phyloP scores from a whole-genome alignment of 1,140 invertebrate species.

The Lepidurus packardi region DNA sequence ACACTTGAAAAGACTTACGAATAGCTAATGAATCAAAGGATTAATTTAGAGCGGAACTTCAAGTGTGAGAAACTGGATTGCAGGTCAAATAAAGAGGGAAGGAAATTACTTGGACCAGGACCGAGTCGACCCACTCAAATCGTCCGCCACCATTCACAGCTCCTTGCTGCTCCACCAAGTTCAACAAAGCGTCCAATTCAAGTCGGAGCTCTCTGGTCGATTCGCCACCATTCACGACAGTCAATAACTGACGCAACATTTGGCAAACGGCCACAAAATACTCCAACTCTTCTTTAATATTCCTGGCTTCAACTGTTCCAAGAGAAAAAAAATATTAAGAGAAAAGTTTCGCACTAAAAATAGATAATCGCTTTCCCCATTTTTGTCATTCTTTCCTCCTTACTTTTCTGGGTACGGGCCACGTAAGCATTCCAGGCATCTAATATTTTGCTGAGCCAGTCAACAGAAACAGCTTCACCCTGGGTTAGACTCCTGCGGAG shows the following conservation, averaged over 20 bases:
- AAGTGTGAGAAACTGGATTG: too few relatives aligned
- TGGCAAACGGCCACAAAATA: conserved; percentile 36
- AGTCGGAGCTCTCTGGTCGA: conserved; percentile 42
- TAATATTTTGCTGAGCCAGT: neutral
- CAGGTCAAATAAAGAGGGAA: neutral
- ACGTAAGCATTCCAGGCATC: neutral
- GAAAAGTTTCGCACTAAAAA: neutral
- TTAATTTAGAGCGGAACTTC: too few relatives aligned
- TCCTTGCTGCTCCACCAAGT: conserved; percentile 31
- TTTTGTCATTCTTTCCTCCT: neutral
- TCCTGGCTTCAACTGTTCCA: neutral
- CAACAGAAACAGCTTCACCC: neutral
- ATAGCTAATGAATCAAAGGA: too few relatives aligned
- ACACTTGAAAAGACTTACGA: too few relatives aligned
- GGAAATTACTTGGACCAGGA: conserved; percentile 69
- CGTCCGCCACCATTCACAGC: conserved; percentile 67
- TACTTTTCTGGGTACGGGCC: neutral
- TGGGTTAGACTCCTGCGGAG: conserved; percentile 6
- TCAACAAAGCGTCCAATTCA: conserved; percentile 42
- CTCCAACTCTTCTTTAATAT: conserved; percentile 32
- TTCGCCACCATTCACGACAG: conserved; percentile 25
- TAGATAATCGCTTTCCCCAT: neutral
- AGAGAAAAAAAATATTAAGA: neutral
- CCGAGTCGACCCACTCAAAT: conserved; percentile 97
- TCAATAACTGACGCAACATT: conserved; percentile 36